Percentiles rank a stretch among this genome's conserved stretches.
phyloP scores from a whole-genome alignment of 2,113 vertebrate species.

The Siniperca chuatsi region DNA sequence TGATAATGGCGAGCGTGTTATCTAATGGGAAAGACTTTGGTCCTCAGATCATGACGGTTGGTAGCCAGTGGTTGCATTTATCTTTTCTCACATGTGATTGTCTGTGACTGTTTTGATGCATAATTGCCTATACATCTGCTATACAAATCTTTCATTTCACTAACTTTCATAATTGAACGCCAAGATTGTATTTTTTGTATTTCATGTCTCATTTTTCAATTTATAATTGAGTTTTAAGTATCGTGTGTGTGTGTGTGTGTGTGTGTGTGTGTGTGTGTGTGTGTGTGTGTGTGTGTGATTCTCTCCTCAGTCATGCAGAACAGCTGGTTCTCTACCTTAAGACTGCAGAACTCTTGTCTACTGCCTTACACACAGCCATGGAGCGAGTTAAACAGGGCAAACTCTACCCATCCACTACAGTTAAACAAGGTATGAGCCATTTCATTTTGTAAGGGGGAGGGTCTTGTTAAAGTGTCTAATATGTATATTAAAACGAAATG shows the following conservation, averaged over 20 bases:
- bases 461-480: neutral
- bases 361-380: slow-evolving; percentile 91
- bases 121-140: neutral
- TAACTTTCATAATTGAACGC: neutral
- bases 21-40: neutral
- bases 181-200: neutral
- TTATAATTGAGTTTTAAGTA: slow-evolving; percentile 1
- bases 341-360: slow-evolving; percentile 92
- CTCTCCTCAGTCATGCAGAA: slow-evolving; percentile 89
- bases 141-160: neutral
- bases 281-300: slow-evolving; percentile 13
- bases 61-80: neutral
- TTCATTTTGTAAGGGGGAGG: neutral
- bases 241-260: slow-evolving; percentile 9
- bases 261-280: slow-evolving; percentile 3
- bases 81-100: neutral
- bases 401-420: slow-evolving; percentile 92
- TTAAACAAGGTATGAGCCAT: slow-evolving; percentile 91
- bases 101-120: slow-evolving; percentile 2
- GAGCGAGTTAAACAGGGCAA: slow-evolving; percentile 92
- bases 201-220: neutral
- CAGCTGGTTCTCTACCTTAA: slow-evolving; percentile 97
- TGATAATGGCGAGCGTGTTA: neutral
- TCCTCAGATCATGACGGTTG: too few species aligned
- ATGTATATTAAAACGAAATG: neutral